These are phyloP conservation scores for Cheirogaleus major DNA, from an alignment of 2,797 vertebrate species.

Conservation along the genomic window DNA sequence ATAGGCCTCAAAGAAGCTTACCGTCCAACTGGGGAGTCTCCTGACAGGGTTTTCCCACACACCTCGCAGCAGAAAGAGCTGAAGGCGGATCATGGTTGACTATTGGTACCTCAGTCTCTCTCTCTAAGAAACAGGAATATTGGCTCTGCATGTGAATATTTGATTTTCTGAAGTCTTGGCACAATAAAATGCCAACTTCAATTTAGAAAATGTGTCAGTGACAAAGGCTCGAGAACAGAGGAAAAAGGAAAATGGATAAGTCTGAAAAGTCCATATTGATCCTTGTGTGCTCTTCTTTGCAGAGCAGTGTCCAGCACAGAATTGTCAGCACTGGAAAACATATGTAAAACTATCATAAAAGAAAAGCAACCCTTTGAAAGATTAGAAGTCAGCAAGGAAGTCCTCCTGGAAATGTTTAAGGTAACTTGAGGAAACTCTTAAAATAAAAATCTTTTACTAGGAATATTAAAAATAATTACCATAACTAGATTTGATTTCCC, in stretches of 20 bases:
- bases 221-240: background rate
- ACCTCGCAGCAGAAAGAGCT: background rate
- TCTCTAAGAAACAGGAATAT: background rate
- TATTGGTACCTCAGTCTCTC: background rate
- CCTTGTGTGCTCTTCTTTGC: constrained; percentile 21
- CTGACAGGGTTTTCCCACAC: background rate
- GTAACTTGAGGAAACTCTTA: constrained; percentile 82
- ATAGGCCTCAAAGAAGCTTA: background rate
- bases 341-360: constrained; percentile 92
- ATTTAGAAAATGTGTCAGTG: background rate
- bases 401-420: constrained; percentile 96
- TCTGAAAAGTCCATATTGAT: background rate
- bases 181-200: background rate
- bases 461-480: background rate
- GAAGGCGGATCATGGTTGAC: background rate
- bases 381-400: constrained; percentile 94
- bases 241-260: fast-evolving
- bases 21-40: background rate
- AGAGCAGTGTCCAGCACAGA: constrained; percentile 93
- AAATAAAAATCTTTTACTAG: background rate
- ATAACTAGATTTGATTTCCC: background rate
- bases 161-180: background rate
- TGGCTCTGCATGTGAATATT: fast-evolving
- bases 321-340: constrained; percentile 90
- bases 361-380: constrained; percentile 97